These are phyloP conservation scores for Drosophila leonis DNA, from an alignment of 2,888 invertebrate genomes.

Conservation along the genomic window DNA sequence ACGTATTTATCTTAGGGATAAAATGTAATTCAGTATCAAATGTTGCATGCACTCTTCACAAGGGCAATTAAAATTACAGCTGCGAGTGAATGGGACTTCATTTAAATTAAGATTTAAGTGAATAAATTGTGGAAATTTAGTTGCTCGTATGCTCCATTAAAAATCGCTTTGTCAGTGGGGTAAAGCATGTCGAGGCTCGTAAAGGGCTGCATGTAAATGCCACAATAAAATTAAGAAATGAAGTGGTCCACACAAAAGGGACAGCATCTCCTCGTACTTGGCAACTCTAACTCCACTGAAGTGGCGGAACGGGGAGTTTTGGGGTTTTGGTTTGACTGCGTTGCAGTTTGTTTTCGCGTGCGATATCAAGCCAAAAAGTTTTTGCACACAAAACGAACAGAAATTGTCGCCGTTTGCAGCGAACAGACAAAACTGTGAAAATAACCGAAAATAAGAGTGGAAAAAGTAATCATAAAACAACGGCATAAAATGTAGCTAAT, in stretches of 20 bases:
- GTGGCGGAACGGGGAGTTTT: background rate
- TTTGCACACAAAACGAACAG: constrained; percentile 37
- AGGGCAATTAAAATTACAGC: constrained; percentile 5
- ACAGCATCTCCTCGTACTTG: background rate
- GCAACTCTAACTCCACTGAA: background rate
- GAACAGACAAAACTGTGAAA: constrained; percentile 45
- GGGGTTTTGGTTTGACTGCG: background rate
- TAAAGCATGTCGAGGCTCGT: constrained; percentile 24
- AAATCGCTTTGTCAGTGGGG: constrained; percentile 41
- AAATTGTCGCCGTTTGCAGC: constrained; percentile 35
- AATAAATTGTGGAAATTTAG: constrained; percentile 19
- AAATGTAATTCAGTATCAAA: constrained; percentile 6
- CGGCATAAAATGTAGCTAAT: constrained; percentile 57
- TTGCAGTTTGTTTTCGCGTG: constrained; percentile 19
- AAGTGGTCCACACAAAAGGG: constrained; percentile 42
- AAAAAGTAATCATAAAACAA: constrained; percentile 30
- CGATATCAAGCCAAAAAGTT: constrained; percentile 39
- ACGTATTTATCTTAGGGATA: constrained; percentile 5
- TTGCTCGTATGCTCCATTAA: constrained; percentile 31
- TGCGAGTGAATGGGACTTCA: constrained; percentile 1
- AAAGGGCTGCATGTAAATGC: constrained; percentile 47
- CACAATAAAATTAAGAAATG: constrained; percentile 60
- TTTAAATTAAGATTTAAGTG: constrained; percentile 41
- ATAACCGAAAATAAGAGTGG: constrained; percentile 30
- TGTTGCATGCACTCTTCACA: background rate